Conservation (phyloP, 2,888 invertebrate species). For the Lacanobia wlatinum region DNA sequence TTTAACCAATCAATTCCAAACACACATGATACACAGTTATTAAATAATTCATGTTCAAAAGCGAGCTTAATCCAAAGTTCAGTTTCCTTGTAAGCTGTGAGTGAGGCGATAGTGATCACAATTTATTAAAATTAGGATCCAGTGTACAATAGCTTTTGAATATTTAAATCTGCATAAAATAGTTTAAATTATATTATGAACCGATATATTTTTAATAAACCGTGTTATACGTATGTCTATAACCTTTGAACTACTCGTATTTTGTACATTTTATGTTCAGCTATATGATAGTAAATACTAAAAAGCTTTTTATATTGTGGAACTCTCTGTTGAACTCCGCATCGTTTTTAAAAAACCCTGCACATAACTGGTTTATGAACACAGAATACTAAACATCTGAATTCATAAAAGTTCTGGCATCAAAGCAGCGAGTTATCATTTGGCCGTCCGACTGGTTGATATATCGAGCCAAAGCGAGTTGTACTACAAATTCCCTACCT, state of each 20-base stretch:
- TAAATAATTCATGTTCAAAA: too few species aligned
- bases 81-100: too few species aligned
- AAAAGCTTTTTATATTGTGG: not conserved
- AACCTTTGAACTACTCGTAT: not conserved
- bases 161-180: too few species aligned
- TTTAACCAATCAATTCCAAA: too few species aligned
- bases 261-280: slow-evolving; percentile 2
- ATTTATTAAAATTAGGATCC: too few species aligned
- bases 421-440: slow-evolving; percentile 59
- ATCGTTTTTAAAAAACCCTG: slow-evolving; percentile 12
- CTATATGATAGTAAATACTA: not conserved
- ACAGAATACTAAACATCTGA: slow-evolving; percentile 50
- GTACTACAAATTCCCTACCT: slow-evolving; percentile 70
- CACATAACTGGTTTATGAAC: slow-evolving; percentile 31
- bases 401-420: slow-evolving; percentile 46
- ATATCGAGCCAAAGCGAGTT: slow-evolving; percentile 60
- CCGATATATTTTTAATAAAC: too few species aligned
- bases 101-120: too few species aligned
- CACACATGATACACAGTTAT: too few species aligned
- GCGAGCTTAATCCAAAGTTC: too few species aligned
- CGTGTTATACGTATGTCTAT: too few species aligned
- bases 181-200: too few species aligned
- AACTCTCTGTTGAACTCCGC: not conserved
- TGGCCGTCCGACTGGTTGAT: slow-evolving; percentile 53
- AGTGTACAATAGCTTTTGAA: too few species aligned